Base-by-base conservation (phyloP, 2,113 vertebrate species). In the Bagarius yarrelli region DNA sequence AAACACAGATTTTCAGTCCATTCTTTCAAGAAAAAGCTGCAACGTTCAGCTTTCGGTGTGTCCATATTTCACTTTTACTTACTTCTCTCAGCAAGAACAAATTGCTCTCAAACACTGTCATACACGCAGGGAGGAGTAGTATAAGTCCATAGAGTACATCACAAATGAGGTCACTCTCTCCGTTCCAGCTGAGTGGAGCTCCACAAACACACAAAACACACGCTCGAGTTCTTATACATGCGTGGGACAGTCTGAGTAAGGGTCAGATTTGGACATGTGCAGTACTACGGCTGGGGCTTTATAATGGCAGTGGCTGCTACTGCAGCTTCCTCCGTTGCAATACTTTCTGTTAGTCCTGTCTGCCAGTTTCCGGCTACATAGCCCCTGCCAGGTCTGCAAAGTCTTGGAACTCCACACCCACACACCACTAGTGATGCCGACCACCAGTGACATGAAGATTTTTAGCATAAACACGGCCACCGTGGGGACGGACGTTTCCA, bases 381-480 rank as follows among this genome's bases (percentile, higher is more conserved):
- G 91, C 63, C 93, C 94, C 91, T 99, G 97, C 98, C 98, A 99
- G 84, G 96, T 97, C 93, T 98, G 97, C 86, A 98, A 93, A 0
- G 97, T 99, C 93, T 99, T 99, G 83, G 97, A 97, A 91, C 98
- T 99, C 98, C 98, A 99, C n/a, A 99, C 96, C 98, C 98, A 99
- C 76, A 98, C 96, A 0, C 97, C 97, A 0, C 97, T 99, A 91
- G 97, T 98, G 93, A 99, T 99, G 85, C 98, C 98, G 66, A 99
- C 97, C 90, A 97, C 98, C 89, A 99, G 91, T 0, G 97, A 98
- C 98, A 99, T 99, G 91, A 98, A 98, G 90, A 97, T 98, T 91
- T 98, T 99, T n/a, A 99, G 94, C 96, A 99, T 98, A 87, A 99
- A 99, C 84, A 99, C 91, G 0, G 96, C 96, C 89, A 99, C 95